Percentiles rank a stretch among this genome's conserved stretches.
These are phyloP conservation scores for Tetramorium simillimum DNA, from an alignment of 1,140 invertebrate species.

Conservation along the genomic window DNA sequence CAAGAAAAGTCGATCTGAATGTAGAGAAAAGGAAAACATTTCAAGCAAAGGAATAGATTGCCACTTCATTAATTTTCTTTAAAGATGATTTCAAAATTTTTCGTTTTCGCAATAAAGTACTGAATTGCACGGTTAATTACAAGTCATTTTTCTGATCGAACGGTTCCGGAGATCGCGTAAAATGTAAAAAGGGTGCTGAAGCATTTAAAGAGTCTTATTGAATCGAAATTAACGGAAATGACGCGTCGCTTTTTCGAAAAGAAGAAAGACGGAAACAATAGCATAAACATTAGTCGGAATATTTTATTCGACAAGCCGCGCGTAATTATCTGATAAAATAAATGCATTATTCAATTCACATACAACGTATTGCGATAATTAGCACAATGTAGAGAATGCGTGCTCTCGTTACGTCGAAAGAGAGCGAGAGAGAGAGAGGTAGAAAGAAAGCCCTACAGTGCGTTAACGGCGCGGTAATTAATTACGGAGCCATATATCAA, in stretches of 20 bases:
- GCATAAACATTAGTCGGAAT: constrained; percentile 25
- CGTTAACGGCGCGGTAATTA: constrained; percentile 66
- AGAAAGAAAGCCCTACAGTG: constrained; percentile 32
- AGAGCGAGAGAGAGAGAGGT: background rate
- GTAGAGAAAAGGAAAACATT: background rate
- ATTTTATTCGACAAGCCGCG: constrained; percentile 40
- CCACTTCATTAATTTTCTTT: background rate
- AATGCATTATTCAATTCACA: constrained; percentile 59
- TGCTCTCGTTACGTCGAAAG: constrained; percentile 14
- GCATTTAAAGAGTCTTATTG: background rate
- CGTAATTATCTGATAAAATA: constrained; percentile 55
- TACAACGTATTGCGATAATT: constrained; percentile 48
- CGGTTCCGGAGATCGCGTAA: background rate
- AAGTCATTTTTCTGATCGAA: background rate
- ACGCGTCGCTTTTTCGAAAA: background rate
- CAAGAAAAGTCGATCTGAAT: background rate
- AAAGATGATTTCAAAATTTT: background rate
- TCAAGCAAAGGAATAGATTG: background rate
- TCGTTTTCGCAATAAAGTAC: background rate
- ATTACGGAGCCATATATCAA: constrained; percentile 71
- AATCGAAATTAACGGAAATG: constrained; percentile 46
- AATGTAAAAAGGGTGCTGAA: background rate
- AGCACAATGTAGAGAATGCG: constrained; percentile 37
- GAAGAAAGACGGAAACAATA: background rate
- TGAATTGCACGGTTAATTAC: background rate